A percentile compares a stretch with the other conserved stretches of the same genome.
Conservation (phyloP, 2,113 vertebrate genomes). For the Limnothrissa miodon region DNA sequence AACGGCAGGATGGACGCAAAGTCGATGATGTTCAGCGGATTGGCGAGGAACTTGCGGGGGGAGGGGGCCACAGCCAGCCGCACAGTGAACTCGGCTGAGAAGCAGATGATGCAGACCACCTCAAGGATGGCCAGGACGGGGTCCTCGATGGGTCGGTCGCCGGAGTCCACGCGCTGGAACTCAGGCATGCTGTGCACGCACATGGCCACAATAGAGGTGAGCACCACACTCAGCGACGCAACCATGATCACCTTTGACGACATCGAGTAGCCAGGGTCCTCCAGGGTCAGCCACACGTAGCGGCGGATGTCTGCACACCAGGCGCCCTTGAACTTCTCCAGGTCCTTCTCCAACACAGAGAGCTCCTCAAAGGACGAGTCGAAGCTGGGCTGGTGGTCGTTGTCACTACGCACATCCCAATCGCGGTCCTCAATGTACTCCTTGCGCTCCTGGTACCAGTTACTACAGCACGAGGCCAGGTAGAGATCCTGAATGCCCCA, state of each 20-base stretch:
- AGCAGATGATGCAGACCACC: slow-evolving; percentile 84
- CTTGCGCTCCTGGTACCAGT: slow-evolving; percentile 83
- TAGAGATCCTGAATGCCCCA: slow-evolving; percentile 93
- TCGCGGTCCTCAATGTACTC: slow-evolving; percentile 76
- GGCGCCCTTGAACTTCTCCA: slow-evolving; percentile 81
- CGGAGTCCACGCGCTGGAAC: slow-evolving; percentile 77
- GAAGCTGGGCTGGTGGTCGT: slow-evolving; percentile 67
- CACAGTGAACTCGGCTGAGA: slow-evolving; percentile 84
- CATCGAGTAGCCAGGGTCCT: slow-evolving; percentile 84
- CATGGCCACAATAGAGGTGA: slow-evolving; percentile 90
- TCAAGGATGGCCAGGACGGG: slow-evolving; percentile 82
- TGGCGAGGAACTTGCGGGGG: slow-evolving; percentile 83
- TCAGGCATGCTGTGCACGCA: slow-evolving; percentile 94
- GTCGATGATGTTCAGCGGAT: slow-evolving; percentile 89
- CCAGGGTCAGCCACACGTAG: slow-evolving; percentile 87
- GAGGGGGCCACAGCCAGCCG: slow-evolving; percentile 81
- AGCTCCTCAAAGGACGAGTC: slow-evolving; percentile 80
- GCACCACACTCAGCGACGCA: slow-evolving; percentile 81
- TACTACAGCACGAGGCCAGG: slow-evolving; percentile 87
- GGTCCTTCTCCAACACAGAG: slow-evolving; percentile 78
- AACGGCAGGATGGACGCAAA: slow-evolving; percentile 89
- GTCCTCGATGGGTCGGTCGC: slow-evolving; percentile 80
- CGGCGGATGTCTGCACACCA: slow-evolving; percentile 80
- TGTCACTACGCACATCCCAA: slow-evolving; percentile 86
- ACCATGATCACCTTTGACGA: slow-evolving; percentile 84